These are phyloP conservation scores for Brachionus manjavacas DNA, from an alignment of 1,140 invertebrate genomes.

Conservation along the genomic window DNA sequence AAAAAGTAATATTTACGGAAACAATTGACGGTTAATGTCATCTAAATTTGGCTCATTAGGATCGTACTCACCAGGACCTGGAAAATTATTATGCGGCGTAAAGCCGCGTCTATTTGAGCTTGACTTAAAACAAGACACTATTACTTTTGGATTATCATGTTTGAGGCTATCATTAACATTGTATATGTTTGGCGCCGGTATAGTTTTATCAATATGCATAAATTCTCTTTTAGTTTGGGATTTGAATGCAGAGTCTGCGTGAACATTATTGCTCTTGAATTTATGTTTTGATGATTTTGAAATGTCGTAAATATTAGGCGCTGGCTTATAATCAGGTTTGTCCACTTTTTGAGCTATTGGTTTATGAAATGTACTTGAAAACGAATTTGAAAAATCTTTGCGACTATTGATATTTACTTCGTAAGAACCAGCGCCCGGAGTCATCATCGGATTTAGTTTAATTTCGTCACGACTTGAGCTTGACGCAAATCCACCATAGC, in stretches of 20 bases:
- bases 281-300: neutral
- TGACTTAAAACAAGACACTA: constrained; percentile 29
- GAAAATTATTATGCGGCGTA: neutral
- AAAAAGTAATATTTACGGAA: constrained; percentile 6
- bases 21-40: neutral
- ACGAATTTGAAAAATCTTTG: neutral
- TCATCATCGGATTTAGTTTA: constrained; percentile 1
- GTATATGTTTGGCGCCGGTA: constrained; percentile 22
- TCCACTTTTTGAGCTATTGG: constrained; percentile 24
- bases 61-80: constrained; percentile 29
- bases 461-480: constrained; percentile 12
- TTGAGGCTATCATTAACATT: constrained; percentile 9
- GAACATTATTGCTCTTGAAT: constrained; percentile 34
- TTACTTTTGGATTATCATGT: neutral
- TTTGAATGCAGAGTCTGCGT: constrained; percentile 22
- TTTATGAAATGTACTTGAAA: constrained; percentile 36
- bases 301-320: constrained; percentile 29
- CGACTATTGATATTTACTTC: neutral
- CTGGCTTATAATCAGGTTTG: neutral
- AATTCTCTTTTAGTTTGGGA: constrained; percentile 40
- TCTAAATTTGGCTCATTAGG: neutral
- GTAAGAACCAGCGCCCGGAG: constrained; percentile 14
- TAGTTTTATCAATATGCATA: neutral
- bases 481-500: constrained; percentile 39
- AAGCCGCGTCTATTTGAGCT: neutral